Base-by-base conservation (phyloP, 2,797 vertebrate species). In the Nannoperca australis region DNA sequence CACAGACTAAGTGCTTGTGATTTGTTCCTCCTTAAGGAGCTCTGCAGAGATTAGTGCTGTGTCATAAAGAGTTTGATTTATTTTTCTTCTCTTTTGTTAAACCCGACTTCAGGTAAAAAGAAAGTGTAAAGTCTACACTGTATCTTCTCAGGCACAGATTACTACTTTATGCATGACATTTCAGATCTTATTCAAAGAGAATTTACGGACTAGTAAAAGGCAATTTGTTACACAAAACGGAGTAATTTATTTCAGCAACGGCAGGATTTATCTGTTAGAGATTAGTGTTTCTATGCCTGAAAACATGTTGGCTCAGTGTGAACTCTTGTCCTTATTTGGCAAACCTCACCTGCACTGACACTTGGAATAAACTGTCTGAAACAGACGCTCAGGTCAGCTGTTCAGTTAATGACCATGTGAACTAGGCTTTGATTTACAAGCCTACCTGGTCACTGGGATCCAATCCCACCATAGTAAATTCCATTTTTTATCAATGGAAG, bases 21-120 rank as follows among this genome's bases (percentile, higher is more conserved):
- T 66, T 59, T 62, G 27, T 68, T 9, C 30, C 74, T 73, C 66
- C 70, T 69, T 77, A 80, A 78, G 76, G 51, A 79, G 79, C 79
- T 78, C 67, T 54, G 36, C 45, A 55, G 60, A 76, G 82, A 89
- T 85, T 76, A 79, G 55, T 42, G 8, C 38, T 32, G 56, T 58
- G 45, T 75, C 60, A 50, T 32, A 53, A 70, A 59, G 49, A 64
- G 22, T 78, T 81, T 47, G 18, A 38, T 49, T 32, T 70, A 49
- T 61, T 61, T 34, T 59, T 36, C 40, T 30, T 15, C 49, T 69
- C n/a, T 42, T 55, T 54, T 83, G 53, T 79, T 22, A 72, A 72
- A 69, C 27, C 62, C 74, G 50, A 65, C 61, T 67, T 67, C 40
- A 74, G 24, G 14, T 12, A 9, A 60, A 59, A 59, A 69, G 49